A percentile compares a stretch with the other conserved stretches of the same genome.
Conservation (phyloP, 2,888 invertebrate species). For the Trachelus troglodyta region DNA sequence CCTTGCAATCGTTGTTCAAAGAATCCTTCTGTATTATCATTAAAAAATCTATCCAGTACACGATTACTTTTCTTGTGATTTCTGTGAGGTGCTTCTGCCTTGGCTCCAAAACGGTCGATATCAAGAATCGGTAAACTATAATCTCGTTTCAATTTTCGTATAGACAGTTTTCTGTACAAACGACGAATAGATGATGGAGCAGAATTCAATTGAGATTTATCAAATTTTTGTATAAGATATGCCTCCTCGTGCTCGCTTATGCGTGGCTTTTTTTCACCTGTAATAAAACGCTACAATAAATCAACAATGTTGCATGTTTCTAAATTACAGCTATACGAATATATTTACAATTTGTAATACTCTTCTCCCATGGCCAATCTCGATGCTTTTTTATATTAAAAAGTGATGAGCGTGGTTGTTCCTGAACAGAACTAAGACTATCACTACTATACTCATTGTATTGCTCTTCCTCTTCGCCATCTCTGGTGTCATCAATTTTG, state of each 20-base stretch:
- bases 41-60: slow-evolving; percentile 57
- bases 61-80: slow-evolving; percentile 39
- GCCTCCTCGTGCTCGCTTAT: slow-evolving; percentile 69
- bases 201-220: slow-evolving; percentile 45
- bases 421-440: slow-evolving; percentile 43
- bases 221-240: slow-evolving; percentile 61
- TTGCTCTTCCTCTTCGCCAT: slow-evolving; percentile 55
- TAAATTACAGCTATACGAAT: background rate
- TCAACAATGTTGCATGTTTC: background rate
- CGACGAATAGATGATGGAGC: slow-evolving; percentile 63
- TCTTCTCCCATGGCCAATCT: slow-evolving; percentile 67
- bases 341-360: slow-evolving; percentile 12
- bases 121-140: slow-evolving; percentile 70
- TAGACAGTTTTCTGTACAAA: slow-evolving; percentile 71
- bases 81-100: slow-evolving; percentile 25
- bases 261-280: slow-evolving; percentile 49
- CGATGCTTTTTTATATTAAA: slow-evolving; percentile 61
- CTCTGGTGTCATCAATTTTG: slow-evolving; percentile 62
- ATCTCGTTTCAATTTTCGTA: slow-evolving; percentile 71
- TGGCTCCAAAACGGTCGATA: slow-evolving; percentile 64
- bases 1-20: slow-evolving; percentile 69
- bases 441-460: slow-evolving; percentile 48
- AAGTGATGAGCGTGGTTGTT: slow-evolving; percentile 49
- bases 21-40: slow-evolving; percentile 39
- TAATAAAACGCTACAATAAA: slow-evolving; percentile 12